Percentiles rank a stretch among this genome's conserved stretches.
phyloP scores from a whole-genome alignment of 1,140 invertebrate species.

The Amyelois transitella region DNA sequence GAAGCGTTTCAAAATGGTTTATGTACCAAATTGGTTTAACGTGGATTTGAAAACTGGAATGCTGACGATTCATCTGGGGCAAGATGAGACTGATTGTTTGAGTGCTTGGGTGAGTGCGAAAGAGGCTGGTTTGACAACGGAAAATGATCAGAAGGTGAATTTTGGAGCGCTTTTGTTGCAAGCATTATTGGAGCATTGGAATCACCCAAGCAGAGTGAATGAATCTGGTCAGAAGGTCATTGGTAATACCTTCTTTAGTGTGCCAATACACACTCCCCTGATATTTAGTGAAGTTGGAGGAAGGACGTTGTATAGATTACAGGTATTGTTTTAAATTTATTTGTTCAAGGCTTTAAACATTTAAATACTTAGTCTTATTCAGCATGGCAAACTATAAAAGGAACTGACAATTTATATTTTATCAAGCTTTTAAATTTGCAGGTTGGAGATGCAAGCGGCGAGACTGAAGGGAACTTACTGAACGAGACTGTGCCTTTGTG shows the following conservation, averaged over 20 bases:
- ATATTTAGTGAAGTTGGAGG: conserved; percentile 98
- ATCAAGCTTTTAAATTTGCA: conserved; percentile 58
- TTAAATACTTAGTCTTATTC: too few relatives aligned
- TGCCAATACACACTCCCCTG: conserved; percentile 96
- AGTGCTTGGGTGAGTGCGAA: conserved; percentile 98
- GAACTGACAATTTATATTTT: too few relatives aligned
- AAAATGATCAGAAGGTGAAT: conserved; percentile 95
- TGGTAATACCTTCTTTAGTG: conserved; percentile 91
- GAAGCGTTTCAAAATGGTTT: conserved; percentile 93
- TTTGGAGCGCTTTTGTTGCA: conserved; percentile 96
- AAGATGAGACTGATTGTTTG: conserved; percentile 98
- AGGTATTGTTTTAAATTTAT: too few relatives aligned
- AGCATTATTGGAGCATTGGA: conserved; percentile 97
- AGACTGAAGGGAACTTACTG: conserved; percentile 93
- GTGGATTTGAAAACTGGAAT: conserved; percentile 99
- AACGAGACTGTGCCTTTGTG: conserved; percentile 97
- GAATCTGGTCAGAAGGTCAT: conserved; percentile 80
- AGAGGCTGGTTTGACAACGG: conserved; percentile 91
- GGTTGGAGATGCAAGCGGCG: conserved; percentile 95
- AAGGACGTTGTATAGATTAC: conserved; percentile 85
- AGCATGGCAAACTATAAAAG: too few relatives aligned
- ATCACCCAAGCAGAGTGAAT: conserved; percentile 77
- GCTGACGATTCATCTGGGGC: conserved; percentile 96
- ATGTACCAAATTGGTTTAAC: conserved; percentile 99
- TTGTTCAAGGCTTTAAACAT: too few relatives aligned